phyloP scores from a whole-genome alignment of 2,888 invertebrate species.

The Acanthosoma haemorrhoidale region DNA sequence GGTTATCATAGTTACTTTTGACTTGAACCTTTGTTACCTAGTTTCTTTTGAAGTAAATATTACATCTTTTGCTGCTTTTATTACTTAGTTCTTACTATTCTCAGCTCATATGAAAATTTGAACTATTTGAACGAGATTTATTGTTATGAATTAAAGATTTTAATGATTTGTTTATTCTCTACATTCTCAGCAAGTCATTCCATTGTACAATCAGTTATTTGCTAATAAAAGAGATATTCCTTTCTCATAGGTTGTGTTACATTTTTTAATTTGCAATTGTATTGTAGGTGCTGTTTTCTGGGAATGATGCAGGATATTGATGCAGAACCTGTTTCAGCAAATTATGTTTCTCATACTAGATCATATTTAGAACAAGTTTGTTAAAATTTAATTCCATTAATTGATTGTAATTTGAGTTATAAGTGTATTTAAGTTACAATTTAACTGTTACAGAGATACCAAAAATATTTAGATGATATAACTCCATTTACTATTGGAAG shows the following conservation, averaged over 20 bases:
- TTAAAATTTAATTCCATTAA: background rate
- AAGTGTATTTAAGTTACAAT: background rate
- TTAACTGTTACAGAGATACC: slow-evolving; percentile 58
- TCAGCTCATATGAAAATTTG: too few relatives aligned
- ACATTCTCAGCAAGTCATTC: background rate
- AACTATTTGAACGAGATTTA: too few relatives aligned
- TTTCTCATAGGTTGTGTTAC: background rate
- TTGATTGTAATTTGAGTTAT: background rate
- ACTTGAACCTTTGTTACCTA: background rate
- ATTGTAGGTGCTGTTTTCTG: slow-evolving; percentile 1
- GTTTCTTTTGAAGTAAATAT: background rate
- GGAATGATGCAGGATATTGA: slow-evolving; percentile 40
- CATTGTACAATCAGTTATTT: too few relatives aligned
- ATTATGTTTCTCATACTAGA: slow-evolving; percentile 37
- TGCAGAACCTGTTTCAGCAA: slow-evolving; percentile 36
- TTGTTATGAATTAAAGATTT: too few relatives aligned
- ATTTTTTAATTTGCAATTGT: background rate
- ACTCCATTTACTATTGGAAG: slow-evolving; percentile 75
- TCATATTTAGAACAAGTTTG: slow-evolving; percentile 27
- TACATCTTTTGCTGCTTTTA: too few relatives aligned
- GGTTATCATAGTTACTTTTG: background rate
- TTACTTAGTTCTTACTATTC: too few relatives aligned
- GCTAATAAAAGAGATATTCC: too few relatives aligned
- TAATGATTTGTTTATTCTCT: background rate
- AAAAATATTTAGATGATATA: slow-evolving; percentile 78